A percentile compares a stretch with the other conserved stretches of the same genome.
Conservation (phyloP, 2,888 invertebrate species). For the Stegophylla sp. region DNA sequence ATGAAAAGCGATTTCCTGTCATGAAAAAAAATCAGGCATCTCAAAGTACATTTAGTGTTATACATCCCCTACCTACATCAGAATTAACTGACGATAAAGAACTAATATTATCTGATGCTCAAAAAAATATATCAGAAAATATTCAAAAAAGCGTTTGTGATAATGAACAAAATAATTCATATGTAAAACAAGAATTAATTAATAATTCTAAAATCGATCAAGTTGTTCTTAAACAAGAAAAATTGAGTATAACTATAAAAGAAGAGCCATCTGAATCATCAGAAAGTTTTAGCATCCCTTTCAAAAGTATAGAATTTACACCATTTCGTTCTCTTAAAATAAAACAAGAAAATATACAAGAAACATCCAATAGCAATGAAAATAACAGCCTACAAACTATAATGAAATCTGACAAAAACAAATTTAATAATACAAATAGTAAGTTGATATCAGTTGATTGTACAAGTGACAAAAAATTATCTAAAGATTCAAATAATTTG, state of each 20-base stretch:
- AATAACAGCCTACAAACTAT: conserved; percentile 16
- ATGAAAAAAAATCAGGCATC: conserved; percentile 63
- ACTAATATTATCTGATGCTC: conserved; percentile 15
- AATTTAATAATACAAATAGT: background rate
- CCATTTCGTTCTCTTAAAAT: conserved; percentile 11
- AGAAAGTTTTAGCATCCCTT: background rate
- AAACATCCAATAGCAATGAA: background rate
- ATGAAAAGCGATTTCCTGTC: conserved; percentile 42
- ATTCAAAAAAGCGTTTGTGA: conserved; percentile 2
- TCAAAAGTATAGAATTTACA: conserved; percentile 6
- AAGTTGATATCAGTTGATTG: background rate
- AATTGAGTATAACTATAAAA: conserved; percentile 2
- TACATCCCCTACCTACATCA: conserved; percentile 27
- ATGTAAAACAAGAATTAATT: background rate
- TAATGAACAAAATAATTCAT: conserved; percentile 12
- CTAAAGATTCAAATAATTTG: background rate
- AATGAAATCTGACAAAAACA: background rate
- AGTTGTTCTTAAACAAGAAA: conserved; percentile 17
- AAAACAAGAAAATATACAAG: background rate
- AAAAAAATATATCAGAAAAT: conserved; percentile 19
- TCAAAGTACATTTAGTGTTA: conserved; percentile 52
- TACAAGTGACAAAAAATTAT: background rate
- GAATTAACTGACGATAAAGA: conserved; percentile 14
- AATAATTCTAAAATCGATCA: conserved; percentile 1
- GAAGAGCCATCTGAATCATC: background rate